Base-by-base conservation (phyloP, 2,113 vertebrate species). In the Lathamus discolor region DNA sequence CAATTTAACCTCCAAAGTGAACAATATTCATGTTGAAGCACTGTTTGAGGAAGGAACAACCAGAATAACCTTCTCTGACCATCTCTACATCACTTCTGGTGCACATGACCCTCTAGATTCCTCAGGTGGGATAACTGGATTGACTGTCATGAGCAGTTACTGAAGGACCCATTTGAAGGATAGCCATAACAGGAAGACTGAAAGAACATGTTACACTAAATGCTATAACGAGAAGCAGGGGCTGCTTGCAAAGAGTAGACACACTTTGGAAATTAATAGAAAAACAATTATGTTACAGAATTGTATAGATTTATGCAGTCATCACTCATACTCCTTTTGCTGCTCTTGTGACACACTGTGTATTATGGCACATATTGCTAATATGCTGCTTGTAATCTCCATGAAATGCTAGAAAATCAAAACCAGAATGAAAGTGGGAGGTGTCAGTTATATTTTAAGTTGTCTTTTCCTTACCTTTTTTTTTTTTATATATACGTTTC, bases 161-260 rank as follows among this genome's bases (percentile, higher is more conserved):
- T 9, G 51, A 23, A 62, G 66, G 15, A n/a, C 8, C 6, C 4
- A 0, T 37, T 0, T 3, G 16, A 44, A 49, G 29, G 44, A 24
- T 23, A 39, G 11, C 10, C 4, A 41, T 59, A 59, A 55, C 3
- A 18, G 54, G 31, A 57, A 18, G 39, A n/a, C 7, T 55, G 31
- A 46, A 37, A 39, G 25, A 46, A 24, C 28, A 28, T 1, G 0
- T 8, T 28, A 15, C 2, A 24, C 28, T 23, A 15, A 20, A 28
- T 1, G 2, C 35, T 5, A 0, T 1, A 31, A 7, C 0, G 3
- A 43, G 72, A 54, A 10, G 49, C 66, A 27, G 33, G 55, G 29
- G 4, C 55, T 52, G 74, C 61, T 51, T 20, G 27, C 41, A 10
- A 17, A 29, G 64, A 49, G 33, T 6, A 13, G 29, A 27, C 2